These are phyloP conservation scores for Acanthosepion lycidas DNA, from an alignment of 2,888 invertebrate genomes.

Conservation along the genomic window DNA sequence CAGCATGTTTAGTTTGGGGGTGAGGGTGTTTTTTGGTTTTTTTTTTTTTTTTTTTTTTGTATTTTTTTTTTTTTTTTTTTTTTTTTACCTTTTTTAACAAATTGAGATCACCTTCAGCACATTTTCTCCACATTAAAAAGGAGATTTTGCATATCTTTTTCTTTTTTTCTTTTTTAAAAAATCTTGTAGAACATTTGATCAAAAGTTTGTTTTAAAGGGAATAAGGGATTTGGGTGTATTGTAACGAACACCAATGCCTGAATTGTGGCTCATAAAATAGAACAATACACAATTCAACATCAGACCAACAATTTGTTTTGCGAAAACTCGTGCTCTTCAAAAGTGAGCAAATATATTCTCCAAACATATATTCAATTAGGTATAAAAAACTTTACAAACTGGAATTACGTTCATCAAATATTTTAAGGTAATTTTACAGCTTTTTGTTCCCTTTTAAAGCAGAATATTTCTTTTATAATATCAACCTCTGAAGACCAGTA, in stretches of 20 bases:
- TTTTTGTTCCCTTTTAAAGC: slow-evolving; percentile 46
- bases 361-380: slow-evolving; percentile 53
- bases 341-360: slow-evolving; percentile 57
- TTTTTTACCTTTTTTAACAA: slow-evolving; percentile 43
- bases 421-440: slow-evolving; percentile 46
- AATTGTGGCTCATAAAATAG: slow-evolving; percentile 52
- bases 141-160: slow-evolving; percentile 47
- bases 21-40: not conserved
- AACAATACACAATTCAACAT: slow-evolving; percentile 54
- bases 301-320: slow-evolving; percentile 49
- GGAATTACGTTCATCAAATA: slow-evolving; percentile 48
- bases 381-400: slow-evolving; percentile 53
- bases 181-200: slow-evolving; percentile 47
- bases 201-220: slow-evolving; percentile 47
- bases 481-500: slow-evolving; percentile 47
- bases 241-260: slow-evolving; percentile 49
- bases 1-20: slow-evolving; percentile 41
- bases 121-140: slow-evolving; percentile 46
- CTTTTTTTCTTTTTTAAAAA: slow-evolving; percentile 46
- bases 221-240: slow-evolving; percentile 46
- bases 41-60: not conserved
- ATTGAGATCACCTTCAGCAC: slow-evolving; percentile 49
- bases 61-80: slow-evolving; percentile 18
- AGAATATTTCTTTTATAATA: slow-evolving; percentile 8
- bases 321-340: slow-evolving; percentile 54